Base-by-base conservation (phyloP, 1,140 invertebrate genomes). In the Bilobella aurantiaca region DNA sequence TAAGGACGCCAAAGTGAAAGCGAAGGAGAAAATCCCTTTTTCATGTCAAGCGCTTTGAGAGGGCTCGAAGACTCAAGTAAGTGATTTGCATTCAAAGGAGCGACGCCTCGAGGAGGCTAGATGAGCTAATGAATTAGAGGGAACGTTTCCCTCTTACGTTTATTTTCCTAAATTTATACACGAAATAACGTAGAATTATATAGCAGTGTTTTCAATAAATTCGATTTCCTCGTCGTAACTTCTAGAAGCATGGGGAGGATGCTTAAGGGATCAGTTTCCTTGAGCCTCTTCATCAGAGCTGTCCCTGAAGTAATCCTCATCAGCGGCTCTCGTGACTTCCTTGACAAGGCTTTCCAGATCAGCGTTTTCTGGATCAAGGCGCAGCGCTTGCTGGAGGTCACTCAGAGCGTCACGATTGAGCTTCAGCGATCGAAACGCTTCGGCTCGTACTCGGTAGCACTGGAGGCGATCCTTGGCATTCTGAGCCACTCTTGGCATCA, bases 301-400 rank as follows among this genome's bases (percentile, higher is more conserved):
- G n/a, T n/a, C n/a, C n/a, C n/a, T n/a, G n/a, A n/a, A n/a, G n/a
- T n/a, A n/a, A n/a, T n/a, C n/a, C n/a, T n/a, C n/a, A n/a, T n/a
- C n/a, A n/a, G n/a, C n/a, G n/a, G n/a, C n/a, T n/a, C n/a, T n/a
- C n/a, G n/a, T n/a, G n/a, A n/a, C n/a, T n/a, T n/a, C n/a, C n/a
- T n/a, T n/a, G n/a, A n/a, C n/a, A n/a, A n/a, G n/a, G n/a, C n/a
- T n/a, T n/a, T n/a, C n/a, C n/a, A n/a, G n/a, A n/a, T 65, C 34
- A 8, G 47, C 49, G 61, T 67, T 63, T 63, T 80, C 74, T n/a
- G 82, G 82, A 34, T 79, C 75, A 30, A 90, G 77, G 75, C 83
- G 83, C 3, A 86, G 71, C 16, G 87, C 87, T 42, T 81, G 83
- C 74, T 88, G 84, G 77, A 88, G 82, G 78, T 91, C 89, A 66